Evolutionary conservation across 2,888 invertebrate genomes (phyloP).

Genomic region (Anthophora plumipes): DNA sequence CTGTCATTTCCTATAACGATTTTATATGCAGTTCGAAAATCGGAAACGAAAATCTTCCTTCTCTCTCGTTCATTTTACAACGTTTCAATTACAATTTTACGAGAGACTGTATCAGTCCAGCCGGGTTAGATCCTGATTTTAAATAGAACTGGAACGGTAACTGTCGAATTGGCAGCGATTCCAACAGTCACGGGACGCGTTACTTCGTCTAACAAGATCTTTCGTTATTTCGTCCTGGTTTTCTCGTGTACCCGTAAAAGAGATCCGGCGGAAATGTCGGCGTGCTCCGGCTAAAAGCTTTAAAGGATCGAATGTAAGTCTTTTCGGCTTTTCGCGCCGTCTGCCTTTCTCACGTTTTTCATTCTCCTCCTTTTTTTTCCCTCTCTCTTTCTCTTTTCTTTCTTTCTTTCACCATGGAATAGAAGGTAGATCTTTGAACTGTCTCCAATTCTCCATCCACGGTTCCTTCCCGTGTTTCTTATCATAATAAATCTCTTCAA

Average conservation of each 20-base stretch:
- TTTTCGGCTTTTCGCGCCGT: constrained; percentile 7
- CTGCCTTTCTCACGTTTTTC: constrained; percentile 1
- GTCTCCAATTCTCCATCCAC: neutral
- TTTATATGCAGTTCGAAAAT: neutral
- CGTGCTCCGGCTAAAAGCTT: constrained; percentile 9
- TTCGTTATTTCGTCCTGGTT: constrained; percentile 3
- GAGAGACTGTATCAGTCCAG: no score
- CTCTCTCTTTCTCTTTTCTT: no score
- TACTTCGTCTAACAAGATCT: constrained; percentile 12
- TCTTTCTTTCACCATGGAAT: neutral
- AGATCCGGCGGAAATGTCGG: neutral
- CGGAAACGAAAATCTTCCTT: neutral
- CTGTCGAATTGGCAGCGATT: constrained; percentile 1
- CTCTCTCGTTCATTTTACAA: neutral
- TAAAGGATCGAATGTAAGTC: constrained; percentile 10
- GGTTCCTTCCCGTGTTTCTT: neutral
- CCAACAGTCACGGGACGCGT: neutral
- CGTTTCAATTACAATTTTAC: constrained; percentile 14
- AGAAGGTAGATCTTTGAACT: neutral
- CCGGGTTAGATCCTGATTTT: neutral
- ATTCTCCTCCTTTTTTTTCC: no score
- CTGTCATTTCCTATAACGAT: neutral
- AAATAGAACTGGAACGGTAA: neutral
- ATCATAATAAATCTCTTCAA: constrained; percentile 12
- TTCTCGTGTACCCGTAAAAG: no score